Evolutionary conservation across 2,113 vertebrate species (phyloP).

Genomic region (Sciurus niger): DNA sequence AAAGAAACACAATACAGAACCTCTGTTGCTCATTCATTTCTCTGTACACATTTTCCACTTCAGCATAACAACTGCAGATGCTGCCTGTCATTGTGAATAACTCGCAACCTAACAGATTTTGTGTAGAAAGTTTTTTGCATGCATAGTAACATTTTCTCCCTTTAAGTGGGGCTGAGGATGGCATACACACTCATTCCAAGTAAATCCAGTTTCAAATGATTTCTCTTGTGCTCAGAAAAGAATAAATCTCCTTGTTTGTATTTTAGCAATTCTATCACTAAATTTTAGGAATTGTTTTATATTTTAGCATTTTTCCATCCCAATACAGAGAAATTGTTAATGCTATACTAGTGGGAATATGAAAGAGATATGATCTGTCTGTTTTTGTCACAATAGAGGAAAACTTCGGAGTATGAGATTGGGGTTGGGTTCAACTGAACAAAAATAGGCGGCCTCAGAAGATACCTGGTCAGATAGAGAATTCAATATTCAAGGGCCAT

Average conservation of each 20-base stretch:
- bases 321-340: background rate
- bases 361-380: background rate
- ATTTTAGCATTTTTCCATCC: background rate
- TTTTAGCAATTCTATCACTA: background rate
- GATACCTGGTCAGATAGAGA: background rate
- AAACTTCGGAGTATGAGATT: background rate
- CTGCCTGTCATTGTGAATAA: background rate
- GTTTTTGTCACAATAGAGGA: background rate
- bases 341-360: background rate
- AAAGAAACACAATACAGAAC: background rate
- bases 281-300: background rate
- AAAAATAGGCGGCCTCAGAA: background rate
- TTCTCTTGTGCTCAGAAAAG: slow-evolving; percentile 38
- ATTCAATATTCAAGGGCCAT: background rate
- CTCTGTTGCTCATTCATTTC: background rate
- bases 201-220: background rate
- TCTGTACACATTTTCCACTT: background rate
- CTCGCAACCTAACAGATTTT: background rate
- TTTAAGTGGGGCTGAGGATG: background rate
- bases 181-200: background rate
- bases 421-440: background rate
- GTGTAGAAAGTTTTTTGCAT: background rate
- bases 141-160: background rate
- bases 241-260: background rate
- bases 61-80: background rate